These are phyloP conservation scores for Spea multiplicata DNA, from an alignment of 2,113 vertebrate genomes.

Conservation along the genomic window DNA sequence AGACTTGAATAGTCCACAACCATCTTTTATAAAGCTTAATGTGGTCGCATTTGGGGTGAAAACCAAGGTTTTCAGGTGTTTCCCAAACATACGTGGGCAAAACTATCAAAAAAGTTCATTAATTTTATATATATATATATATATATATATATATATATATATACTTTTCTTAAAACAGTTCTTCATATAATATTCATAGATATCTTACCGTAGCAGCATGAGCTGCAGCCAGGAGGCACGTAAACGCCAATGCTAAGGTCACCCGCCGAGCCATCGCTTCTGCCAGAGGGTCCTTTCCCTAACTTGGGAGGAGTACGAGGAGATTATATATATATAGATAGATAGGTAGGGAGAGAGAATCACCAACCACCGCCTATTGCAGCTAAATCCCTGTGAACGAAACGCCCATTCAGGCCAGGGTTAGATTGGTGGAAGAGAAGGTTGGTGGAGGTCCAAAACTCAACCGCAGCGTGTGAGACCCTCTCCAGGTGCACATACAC, in stretches of 20 bases:
- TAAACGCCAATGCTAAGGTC: slow-evolving; percentile 59
- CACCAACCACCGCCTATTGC: too few relatives aligned
- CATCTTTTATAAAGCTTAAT: too few relatives aligned
- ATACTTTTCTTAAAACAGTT: background rate
- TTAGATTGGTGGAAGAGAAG: background rate
- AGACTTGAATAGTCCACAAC: too few relatives aligned
- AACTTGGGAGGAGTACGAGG: background rate
- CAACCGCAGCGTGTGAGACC: background rate
- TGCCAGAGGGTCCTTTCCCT: background rate
- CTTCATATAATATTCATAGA: too few relatives aligned
- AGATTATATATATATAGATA: too few relatives aligned
- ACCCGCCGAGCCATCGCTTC: slow-evolving; percentile 65
- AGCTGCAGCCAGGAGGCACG: slow-evolving; percentile 61
- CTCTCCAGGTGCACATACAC: background rate
- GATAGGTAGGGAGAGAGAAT: too few relatives aligned
- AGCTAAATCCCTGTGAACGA: background rate
- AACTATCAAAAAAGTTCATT: background rate
- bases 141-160: background rate
- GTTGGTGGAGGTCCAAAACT: background rate
- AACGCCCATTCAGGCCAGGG: background rate
- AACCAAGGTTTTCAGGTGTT: too few relatives aligned
- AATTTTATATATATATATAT: too few relatives aligned
- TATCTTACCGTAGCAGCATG: slow-evolving; percentile 62
- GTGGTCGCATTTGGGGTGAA: too few relatives aligned
- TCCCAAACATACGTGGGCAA: background rate